Conservation (phyloP, 2,797 vertebrate genomes). For the Podarcis lilfordi region DNA sequence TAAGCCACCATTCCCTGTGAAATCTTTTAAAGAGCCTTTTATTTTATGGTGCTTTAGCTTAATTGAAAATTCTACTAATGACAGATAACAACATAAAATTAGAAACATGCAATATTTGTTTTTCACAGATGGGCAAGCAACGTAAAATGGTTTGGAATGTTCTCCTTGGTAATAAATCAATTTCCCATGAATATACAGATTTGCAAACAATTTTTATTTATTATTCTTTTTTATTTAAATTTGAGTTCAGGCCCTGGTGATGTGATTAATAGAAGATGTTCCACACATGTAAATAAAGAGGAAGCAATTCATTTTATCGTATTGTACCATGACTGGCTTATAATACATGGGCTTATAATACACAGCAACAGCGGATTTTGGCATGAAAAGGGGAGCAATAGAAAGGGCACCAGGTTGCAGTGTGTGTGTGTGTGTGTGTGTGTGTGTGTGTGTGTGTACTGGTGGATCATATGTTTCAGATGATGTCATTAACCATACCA, state of each 20-base stretch:
- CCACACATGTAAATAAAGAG: conserved; percentile 28
- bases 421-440: background rate
- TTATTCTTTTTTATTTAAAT: conserved; percentile 11
- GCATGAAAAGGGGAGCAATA: background rate
- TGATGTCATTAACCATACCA: background rate
- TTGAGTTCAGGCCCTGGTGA: conserved; percentile 2
- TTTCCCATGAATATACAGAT: conserved; percentile 25
- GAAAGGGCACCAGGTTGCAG: background rate
- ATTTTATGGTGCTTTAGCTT: conserved; percentile 12
- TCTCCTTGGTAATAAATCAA: conserved; percentile 29
- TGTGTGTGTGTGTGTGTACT: too few species aligned
- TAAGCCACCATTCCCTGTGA: background rate
- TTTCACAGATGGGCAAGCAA: conserved; percentile 40
- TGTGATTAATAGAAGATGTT: conserved; percentile 40
- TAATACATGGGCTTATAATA: background rate
- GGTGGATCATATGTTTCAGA: background rate
- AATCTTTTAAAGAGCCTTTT: background rate
- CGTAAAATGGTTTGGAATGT: conserved; percentile 8
- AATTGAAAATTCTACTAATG: conserved; percentile 43
- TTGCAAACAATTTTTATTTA: conserved; percentile 26
- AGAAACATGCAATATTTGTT: conserved; percentile 38
- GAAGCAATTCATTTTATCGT: conserved; percentile 16
- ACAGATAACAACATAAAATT: conserved; percentile 36
- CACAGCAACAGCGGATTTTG: background rate
- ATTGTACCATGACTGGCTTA: background rate